phyloP scores from a whole-genome alignment of 2,797 vertebrate genomes.

The Rachycentron canadum region DNA sequence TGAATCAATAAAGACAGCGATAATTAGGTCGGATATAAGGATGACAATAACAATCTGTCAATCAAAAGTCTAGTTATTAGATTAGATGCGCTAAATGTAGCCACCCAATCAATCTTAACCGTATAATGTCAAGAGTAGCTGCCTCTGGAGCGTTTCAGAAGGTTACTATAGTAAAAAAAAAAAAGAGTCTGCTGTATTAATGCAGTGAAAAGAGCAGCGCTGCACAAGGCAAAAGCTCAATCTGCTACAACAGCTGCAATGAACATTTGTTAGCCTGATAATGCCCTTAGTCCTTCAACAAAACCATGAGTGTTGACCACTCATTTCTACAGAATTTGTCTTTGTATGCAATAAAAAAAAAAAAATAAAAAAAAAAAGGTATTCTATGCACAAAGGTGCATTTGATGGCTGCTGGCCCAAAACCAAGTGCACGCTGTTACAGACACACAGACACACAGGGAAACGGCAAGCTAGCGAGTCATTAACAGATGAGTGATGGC shows the following conservation, averaged over 20 bases:
- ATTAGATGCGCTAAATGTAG: conserved; percentile 21
- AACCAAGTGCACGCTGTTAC: conserved; percentile 13
- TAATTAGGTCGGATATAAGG: conserved; percentile 36
- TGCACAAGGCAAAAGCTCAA: not conserved
- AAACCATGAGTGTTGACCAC: conserved; percentile 14
- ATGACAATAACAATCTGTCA: conserved; percentile 27
- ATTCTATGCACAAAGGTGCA: not conserved
- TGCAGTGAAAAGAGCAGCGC: not conserved
- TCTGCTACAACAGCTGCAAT: conserved; percentile 8
- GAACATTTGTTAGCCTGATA: too few species aligned
- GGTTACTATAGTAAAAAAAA: not conserved
- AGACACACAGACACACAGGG: not conserved
- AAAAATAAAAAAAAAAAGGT: not conserved
- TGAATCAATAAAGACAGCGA: conserved; percentile 33
- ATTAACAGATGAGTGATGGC: conserved; percentile 65
- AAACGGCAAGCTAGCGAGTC: conserved; percentile 35
- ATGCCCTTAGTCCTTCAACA: conserved; percentile 2
- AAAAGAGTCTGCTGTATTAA: not conserved
- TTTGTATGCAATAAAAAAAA: not conserved
- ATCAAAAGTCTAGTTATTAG: conserved; percentile 22
- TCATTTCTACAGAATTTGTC: conserved; percentile 8
- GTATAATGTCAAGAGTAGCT: not conserved
- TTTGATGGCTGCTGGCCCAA: conserved; percentile 31
- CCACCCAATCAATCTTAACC: not conserved
- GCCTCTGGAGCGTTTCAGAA: not conserved